Conservation (phyloP, 2,888 invertebrate genomes). For the Scaptomyza cyrtandrae region DNA sequence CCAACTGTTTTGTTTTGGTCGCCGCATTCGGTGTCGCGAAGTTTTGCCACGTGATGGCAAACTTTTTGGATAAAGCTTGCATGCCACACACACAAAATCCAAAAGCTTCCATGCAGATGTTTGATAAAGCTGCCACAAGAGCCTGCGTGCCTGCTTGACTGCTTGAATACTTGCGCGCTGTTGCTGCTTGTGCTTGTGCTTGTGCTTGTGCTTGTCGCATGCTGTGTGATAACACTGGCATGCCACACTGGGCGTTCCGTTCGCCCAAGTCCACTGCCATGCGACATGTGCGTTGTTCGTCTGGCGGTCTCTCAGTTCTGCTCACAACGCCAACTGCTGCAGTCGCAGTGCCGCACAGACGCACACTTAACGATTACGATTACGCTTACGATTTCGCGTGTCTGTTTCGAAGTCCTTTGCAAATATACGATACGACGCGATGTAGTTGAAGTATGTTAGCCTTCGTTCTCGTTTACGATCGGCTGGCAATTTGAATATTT, state of each 20-base stretch:
- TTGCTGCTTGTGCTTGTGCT: background rate
- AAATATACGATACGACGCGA: constrained; percentile 12
- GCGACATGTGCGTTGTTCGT: constrained; percentile 59
- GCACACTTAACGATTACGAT: constrained; percentile 26
- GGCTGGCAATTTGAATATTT: constrained; percentile 38
- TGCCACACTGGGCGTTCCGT: constrained; percentile 17
- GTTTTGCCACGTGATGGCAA: constrained; percentile 55
- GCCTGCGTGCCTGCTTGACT: constrained; percentile 14
- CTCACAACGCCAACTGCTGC: constrained; percentile 72
- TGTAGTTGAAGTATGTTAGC: background rate
- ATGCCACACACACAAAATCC: constrained; percentile 40
- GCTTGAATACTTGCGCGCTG: constrained; percentile 1
- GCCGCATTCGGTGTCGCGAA: constrained; percentile 42
- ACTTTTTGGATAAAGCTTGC: constrained; percentile 38
- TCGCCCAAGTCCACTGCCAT: constrained; percentile 6
- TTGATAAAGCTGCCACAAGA: constrained; percentile 39
- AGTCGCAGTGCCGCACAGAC: constrained; percentile 63
- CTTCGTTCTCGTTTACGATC: constrained; percentile 42
- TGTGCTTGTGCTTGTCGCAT: constrained; percentile 40
- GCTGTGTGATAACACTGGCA: constrained; percentile 61
- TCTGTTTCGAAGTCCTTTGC: constrained; percentile 26
- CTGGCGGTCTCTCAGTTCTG: constrained; percentile 62
- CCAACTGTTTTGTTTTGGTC: constrained; percentile 65
- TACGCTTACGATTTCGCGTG: constrained; percentile 4
- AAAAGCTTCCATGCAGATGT: constrained; percentile 62